Conservation (phyloP, 1,140 invertebrate genomes). For the Oreohelix idahoensis region DNA sequence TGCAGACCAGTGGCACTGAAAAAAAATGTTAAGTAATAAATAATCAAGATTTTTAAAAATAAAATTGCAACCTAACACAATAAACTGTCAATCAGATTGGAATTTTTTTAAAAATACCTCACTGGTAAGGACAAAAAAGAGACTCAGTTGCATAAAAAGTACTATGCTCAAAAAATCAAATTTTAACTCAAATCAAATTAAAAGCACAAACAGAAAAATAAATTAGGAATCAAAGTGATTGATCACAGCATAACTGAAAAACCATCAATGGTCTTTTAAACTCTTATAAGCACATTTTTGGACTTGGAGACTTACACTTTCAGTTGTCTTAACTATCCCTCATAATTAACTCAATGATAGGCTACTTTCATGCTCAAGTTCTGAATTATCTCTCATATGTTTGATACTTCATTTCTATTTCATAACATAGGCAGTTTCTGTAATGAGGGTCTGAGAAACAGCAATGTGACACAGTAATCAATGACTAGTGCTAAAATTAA, state of each 20-base stretch:
- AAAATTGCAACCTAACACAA: neutral
- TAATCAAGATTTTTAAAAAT: neutral
- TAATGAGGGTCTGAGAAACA: constrained; percentile 33
- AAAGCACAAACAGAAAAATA: neutral
- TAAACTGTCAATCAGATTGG: no score
- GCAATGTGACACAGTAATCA: neutral
- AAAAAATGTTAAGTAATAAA: neutral
- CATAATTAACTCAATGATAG: no score
- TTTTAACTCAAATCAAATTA: neutral
- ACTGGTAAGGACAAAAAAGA: no score
- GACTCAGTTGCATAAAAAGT: no score
- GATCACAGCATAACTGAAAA: no score
- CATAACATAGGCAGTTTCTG: no score
- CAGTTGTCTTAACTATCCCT: no score
- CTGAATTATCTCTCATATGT: no score
- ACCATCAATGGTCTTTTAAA: neutral
- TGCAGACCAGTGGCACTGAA: neutral
- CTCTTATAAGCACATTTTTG: constrained; percentile 28
- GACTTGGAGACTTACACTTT: constrained; percentile 36
- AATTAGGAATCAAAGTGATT: no score
- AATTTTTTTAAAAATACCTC: no score
- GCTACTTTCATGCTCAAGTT: no score
- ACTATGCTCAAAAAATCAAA: neutral
- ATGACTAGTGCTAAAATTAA: neutral
- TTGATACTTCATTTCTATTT: no score